Conservation (phyloP, 2,888 invertebrate species). For the Aspidiotus rigidus region DNA sequence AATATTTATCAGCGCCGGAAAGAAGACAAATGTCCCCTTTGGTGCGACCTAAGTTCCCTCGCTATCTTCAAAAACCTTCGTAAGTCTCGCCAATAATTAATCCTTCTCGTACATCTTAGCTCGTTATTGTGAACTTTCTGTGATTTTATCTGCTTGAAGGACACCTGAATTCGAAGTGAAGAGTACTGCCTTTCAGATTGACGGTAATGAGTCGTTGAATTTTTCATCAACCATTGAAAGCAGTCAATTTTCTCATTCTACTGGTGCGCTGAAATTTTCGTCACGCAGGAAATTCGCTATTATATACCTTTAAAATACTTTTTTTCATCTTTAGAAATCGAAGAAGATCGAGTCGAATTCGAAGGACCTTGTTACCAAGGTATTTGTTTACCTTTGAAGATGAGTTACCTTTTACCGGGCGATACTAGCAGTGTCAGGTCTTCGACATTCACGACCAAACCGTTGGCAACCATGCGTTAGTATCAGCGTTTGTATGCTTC, state of each 20-base stretch:
- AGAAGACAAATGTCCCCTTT: slow-evolving; percentile 37
- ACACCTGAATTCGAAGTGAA: slow-evolving; percentile 37
- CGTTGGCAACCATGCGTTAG: slow-evolving; percentile 8
- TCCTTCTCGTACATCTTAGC: not conserved
- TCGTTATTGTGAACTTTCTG: not conserved
- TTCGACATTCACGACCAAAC: not conserved
- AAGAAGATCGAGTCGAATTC: slow-evolving; percentile 18
- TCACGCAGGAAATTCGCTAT: not conserved
- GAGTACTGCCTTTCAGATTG: slow-evolving; percentile 30
- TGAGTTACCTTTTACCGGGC: slow-evolving; percentile 35
- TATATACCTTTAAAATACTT: not conserved
- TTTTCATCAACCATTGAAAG: slow-evolving; percentile 13
- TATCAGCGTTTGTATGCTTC: not conserved
- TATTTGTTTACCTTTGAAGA: slow-evolving; percentile 54
- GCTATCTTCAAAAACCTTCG: slow-evolving; percentile 33
- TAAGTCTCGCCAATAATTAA: slow-evolving; percentile 20
- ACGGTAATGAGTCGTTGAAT: slow-evolving; percentile 36
- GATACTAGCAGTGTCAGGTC: not conserved
- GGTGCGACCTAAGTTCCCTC: slow-evolving; percentile 36
- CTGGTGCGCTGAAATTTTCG: not conserved
- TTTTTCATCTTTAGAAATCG: slow-evolving; percentile 20
- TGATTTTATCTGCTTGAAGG: slow-evolving; percentile 31
- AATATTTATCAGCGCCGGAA: slow-evolving; percentile 37
- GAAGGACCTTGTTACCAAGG: slow-evolving; percentile 59
- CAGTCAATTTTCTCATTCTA: slow-evolving; percentile 27